Conservation (phyloP, 2,888 invertebrate genomes). For the Mimachlamys varia region DNA sequence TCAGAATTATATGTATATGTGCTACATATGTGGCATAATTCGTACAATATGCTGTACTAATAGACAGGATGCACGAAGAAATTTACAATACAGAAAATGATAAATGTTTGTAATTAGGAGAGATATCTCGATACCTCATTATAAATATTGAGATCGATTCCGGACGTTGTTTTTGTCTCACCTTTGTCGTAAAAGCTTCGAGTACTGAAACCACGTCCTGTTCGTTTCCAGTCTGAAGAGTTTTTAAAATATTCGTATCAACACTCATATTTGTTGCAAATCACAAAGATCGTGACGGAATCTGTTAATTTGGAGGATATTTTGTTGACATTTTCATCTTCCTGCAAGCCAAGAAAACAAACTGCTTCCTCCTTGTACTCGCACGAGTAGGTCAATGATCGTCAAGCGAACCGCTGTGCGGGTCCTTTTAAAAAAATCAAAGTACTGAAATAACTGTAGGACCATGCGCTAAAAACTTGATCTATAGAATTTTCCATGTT, state of each 20-base stretch:
- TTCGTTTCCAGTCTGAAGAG: slow-evolving; percentile 66
- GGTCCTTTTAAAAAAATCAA: not conserved
- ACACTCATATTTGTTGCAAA: slow-evolving; percentile 54
- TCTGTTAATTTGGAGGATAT: slow-evolving; percentile 4
- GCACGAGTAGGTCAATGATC: not conserved
- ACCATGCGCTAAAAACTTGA: no score
- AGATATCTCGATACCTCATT: slow-evolving; percentile 3
- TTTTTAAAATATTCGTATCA: slow-evolving; percentile 85
- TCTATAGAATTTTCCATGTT: no score
- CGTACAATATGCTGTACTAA: not conserved
- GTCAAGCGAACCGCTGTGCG: not conserved
- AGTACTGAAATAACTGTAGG: no score
- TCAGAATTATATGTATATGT: no score
- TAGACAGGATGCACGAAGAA: not conserved
- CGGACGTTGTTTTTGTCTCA: slow-evolving; percentile 68
- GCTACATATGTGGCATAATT: not conserved
- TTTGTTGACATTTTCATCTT: slow-evolving; percentile 31
- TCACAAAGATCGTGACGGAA: not conserved
- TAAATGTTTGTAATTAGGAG: not conserved
- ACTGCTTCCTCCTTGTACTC: slow-evolving; percentile 34
- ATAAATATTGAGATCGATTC: slow-evolving; percentile 29
- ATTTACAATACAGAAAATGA: not conserved
- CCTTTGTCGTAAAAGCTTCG: slow-evolving; percentile 81
- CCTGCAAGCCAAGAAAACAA: not conserved
- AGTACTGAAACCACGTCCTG: slow-evolving; percentile 68